Base-by-base conservation (phyloP, 2,888 invertebrate genomes). In the Polydrusus tereticollis region DNA sequence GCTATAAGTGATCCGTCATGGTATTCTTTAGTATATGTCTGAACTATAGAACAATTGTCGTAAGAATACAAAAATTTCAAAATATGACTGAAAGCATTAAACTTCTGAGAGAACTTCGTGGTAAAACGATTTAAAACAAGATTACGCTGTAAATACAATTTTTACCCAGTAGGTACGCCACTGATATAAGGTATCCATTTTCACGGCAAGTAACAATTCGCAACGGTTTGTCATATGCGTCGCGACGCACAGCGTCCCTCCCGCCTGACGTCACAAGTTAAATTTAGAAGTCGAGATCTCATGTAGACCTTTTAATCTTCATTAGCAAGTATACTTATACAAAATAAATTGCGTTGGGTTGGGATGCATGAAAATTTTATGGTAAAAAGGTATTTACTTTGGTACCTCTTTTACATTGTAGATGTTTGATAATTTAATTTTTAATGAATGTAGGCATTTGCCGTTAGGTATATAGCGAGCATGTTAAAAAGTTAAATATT, bases 171-270 rank as follows among this genome's bases (percentile, higher is more conserved):
- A 6, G 16, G 14, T 52, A 52, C 63, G 21, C 63, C 52, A 64
- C 36, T 64, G 63, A 21, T n/a, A 6, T 14, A 47, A 36, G 10
- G 63, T 64, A 64, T 64, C 59, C 47, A 64, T 38, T 64, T 64
- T 64, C 63, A 52, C 20, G 33, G 38, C 26, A 62, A 63, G 33
- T 33, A 33, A 23, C 36, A 64, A 64, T 64, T 64, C 38, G 63
- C 63, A 52, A 52, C 23, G 16, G 50, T 64, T 52, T 20, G 50
- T 64, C 63, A 50, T 64, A 38, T 52, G 63, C 36, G 63, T 50
- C 52, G 63, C 23, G 63, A 64, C 63, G 63, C 50, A 55, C 29
- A 55, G 52, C 16, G 38, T 41, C 58, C 38, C 38, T n/a, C 14
- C 7, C 18, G 1, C 14, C 38, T 58, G 58, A 58, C 38, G 58